Base-by-base conservation (phyloP, 2,797 vertebrate genomes). In the Linurgus olivaceus region DNA sequence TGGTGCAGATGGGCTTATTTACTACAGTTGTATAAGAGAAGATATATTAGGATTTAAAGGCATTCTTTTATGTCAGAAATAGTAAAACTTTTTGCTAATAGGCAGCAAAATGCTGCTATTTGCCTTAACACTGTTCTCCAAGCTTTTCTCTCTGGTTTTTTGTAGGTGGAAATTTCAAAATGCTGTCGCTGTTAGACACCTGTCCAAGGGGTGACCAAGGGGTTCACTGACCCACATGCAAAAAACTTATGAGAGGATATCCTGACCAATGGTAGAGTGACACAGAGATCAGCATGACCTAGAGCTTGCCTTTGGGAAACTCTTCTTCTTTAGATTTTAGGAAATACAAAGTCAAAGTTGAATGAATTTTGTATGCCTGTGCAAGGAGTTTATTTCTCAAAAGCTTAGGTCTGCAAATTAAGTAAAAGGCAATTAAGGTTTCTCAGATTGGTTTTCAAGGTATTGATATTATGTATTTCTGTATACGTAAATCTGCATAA, bases 21-120 rank as follows among this genome's bases (percentile, higher is more conserved):
- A 51, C n/a, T 94, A 8, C 11, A 14, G 65, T 68, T 72, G 68
- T 33, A 8, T 28, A 63, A 47, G 21, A 65, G 73, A 84, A 75
- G 29, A 59, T 4, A 10, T 18, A 17, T 63, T 88, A 81, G 47
- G 37, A 57, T 84, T 86, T 86, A 55, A 55, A 59, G 58, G 4
- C 44, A 13, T 58, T 63, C 47, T 73, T 94, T 92, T 72, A 58
- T 73, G 66, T 90, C 37, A 59, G 76, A 91, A 88, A 78, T 38
- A 58, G 33, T 31, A 2, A 6, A 73, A 70, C 20, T 8, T 89
- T 59, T 93, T 29, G 11, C 31, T 95, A 92, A 86, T 54, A 51
- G 51, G 58, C 45, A 57, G 33, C 8, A 54, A 78, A 81, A 23
- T 54, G 12, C 33, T 94, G n/a, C 50, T 85, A 23, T 35, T 91